phyloP scores from a whole-genome alignment of 2,797 vertebrate species.

The Gambelia wislizenii region DNA sequence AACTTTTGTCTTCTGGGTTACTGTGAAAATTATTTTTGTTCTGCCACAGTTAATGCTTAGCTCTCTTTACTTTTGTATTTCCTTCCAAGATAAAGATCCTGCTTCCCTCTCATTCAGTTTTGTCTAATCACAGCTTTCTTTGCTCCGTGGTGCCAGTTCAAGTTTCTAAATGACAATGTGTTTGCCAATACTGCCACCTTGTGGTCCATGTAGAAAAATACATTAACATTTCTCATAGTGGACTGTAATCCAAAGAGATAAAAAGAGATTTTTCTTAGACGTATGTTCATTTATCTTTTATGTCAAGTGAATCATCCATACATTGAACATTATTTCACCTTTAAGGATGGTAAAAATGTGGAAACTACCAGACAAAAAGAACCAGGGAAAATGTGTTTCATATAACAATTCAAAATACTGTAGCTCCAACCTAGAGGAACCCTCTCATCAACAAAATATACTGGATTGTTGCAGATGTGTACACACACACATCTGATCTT shows the following conservation, averaged over 20 bases:
- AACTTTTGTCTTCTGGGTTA: not conserved
- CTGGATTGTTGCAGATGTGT: not conserved
- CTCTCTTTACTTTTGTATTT: not conserved
- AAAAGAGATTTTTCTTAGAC: no score
- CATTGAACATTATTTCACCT: not conserved
- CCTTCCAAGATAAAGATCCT: not conserved
- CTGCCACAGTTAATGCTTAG: not conserved
- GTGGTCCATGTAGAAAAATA: not conserved
- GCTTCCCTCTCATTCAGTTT: not conserved
- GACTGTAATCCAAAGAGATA: not conserved
- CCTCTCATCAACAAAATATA: not conserved
- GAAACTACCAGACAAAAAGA: no score
- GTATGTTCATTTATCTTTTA: no score
- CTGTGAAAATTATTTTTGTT: not conserved
- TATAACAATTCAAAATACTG: not conserved
- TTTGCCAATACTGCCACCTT: conserved; percentile 13
- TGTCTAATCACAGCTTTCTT: not conserved
- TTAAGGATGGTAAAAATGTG: not conserved
- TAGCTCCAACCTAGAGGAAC: not conserved
- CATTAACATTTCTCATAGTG: not conserved
- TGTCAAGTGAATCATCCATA: no score
- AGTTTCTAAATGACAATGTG: no score
- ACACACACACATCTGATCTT: no score
- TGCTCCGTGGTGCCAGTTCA: conserved; percentile 49
- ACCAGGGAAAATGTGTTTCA: not conserved